Evolutionary conservation across 1,140 invertebrate genomes (phyloP), one percentile per base, ranked within the genome.

Genomic region (Drosophila nebulosa): DNA sequence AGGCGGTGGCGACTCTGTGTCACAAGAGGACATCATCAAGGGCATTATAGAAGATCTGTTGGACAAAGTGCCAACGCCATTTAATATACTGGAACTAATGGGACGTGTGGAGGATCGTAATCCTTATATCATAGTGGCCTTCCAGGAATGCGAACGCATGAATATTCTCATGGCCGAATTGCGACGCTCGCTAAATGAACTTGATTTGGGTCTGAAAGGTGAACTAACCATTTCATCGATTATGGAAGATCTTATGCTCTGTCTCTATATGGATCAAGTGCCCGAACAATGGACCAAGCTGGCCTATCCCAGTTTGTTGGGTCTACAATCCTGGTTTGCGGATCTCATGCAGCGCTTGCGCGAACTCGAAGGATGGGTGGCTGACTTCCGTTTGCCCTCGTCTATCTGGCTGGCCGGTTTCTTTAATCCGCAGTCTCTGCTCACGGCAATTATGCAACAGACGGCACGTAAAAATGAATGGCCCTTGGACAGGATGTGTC

Each of bases 391-490:
- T 35, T 92, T 97, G 50, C 97, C 97, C 0, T 92, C 96, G 0
- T 95, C 97, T 0, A 95, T 98, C 18, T 99, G 98, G 98, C 92
- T 99, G 22, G 96, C 95, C 7, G 98, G 97, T 16, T 98, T 99
- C 91, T 99, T 99, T 92, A 99, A 99, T 92, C 98, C 98, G 0
- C 98, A 99, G 92, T 98, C 97, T 10, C 98, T 99, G 91, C 92
- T 99, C 6, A 99, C 98, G 0, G 98, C 98, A 27, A 98, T 99
- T 84, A 99, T 99, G 97, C 98, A 99, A 92, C 97, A 96, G 91
- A 98, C 97, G 51, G 97, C 97, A 1, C 93, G 97, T 35, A 98
- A 97, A 92, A 98, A 98, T 92, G 97, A 99, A 92, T 97, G 97
- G 95, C 97, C 98, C 0, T 92, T 99, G 36, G 98, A 99, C 92